A percentile compares a stretch with the other conserved stretches of the same genome.
These are phyloP conservation scores for Coluber constrictor DNA, from an alignment of 2,797 vertebrate species.

Conservation along the genomic window DNA sequence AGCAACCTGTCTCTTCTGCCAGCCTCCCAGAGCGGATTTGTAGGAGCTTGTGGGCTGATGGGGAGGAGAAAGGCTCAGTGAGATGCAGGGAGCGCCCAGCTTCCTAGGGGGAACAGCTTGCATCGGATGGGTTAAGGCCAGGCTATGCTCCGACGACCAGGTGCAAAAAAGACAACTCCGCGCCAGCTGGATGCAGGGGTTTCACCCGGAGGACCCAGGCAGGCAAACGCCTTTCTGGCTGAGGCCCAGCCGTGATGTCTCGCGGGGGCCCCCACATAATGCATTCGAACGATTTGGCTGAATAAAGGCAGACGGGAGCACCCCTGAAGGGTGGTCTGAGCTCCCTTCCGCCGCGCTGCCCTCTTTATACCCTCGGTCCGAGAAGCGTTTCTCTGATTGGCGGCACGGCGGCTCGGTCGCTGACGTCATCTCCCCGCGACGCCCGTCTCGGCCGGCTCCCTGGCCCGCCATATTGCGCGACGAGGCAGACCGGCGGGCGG, in stretches of 20 bases:
- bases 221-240: not conserved
- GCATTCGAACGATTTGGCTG: no score
- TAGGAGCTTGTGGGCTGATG: not conserved
- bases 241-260: not conserved
- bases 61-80: no score
- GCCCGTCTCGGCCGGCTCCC: conserved; percentile 9
- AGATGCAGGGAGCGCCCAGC: not conserved
- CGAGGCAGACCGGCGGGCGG: conserved; percentile 1
- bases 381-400: not conserved
- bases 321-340: no score
- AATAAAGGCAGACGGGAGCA: not conserved
- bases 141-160: not conserved
- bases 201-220: no score
- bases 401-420: not conserved
- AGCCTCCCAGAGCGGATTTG: conserved; percentile 43
- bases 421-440: not conserved
- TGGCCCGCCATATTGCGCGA: conserved; percentile 31
- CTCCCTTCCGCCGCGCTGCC: not conserved
- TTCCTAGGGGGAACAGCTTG: not conserved
- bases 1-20: conserved; percentile 24
- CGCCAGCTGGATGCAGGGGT: not conserved
- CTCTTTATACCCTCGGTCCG: not conserved
- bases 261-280: not conserved
- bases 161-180: not conserved
- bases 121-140: not conserved